phyloP scores from a whole-genome alignment of 2,888 invertebrate species.

The Philhelius pedissequus region DNA sequence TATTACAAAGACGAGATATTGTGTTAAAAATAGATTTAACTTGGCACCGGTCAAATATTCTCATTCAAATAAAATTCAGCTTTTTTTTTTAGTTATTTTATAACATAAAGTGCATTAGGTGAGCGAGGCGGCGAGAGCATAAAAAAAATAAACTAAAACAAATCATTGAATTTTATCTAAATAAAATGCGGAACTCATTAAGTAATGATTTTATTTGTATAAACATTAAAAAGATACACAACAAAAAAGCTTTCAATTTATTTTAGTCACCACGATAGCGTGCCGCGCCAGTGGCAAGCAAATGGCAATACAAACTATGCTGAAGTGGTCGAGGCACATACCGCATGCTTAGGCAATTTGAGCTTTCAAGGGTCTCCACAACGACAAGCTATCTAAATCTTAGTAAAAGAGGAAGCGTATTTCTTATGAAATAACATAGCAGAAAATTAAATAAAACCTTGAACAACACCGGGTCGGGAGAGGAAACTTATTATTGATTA shows the following conservation, averaged over 20 bases:
- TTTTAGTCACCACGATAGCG: too few species aligned
- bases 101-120: slow-evolving; percentile 26
- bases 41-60: slow-evolving; percentile 41
- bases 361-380: slow-evolving; percentile 42
- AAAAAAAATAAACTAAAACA: not conserved
- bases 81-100: not conserved
- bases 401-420: slow-evolving; percentile 23
- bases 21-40: slow-evolving; percentile 38
- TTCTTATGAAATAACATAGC: not conserved
- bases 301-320: not conserved
- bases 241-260: not conserved
- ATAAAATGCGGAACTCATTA: slow-evolving; percentile 6
- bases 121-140: not conserved
- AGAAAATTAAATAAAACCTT: slow-evolving; percentile 39
- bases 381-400: slow-evolving; percentile 14
- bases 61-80: slow-evolving; percentile 5
- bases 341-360: slow-evolving; percentile 23
- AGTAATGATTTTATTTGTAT: not conserved
- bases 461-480: slow-evolving; percentile 1
- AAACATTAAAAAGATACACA: not conserved
- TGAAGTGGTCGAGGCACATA: not conserved
- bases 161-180: not conserved
- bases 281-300: too few species aligned
- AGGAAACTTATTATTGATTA: slow-evolving; percentile 50
- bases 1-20: slow-evolving; percentile 33